phyloP scores from a whole-genome alignment of 2,797 vertebrate genomes.

The Hippocampus kuda region DNA sequence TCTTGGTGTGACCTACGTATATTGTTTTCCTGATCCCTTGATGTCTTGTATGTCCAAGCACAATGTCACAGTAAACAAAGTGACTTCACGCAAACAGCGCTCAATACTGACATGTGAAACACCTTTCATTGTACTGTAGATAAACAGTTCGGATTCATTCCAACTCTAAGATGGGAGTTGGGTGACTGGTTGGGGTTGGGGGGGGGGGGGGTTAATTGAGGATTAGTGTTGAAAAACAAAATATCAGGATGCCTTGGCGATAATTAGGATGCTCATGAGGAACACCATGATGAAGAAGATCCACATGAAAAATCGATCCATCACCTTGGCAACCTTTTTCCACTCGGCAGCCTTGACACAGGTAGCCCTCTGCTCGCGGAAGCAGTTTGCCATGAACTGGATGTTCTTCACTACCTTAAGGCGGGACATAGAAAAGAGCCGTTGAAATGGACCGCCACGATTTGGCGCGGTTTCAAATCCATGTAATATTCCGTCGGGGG shows the following conservation, averaged over 20 bases:
- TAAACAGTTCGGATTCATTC: background rate
- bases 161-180: background rate
- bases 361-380: slow-evolving; percentile 83
- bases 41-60: background rate
- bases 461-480: background rate
- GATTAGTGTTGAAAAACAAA: background rate
- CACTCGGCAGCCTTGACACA: slow-evolving; percentile 83
- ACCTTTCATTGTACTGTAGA: background rate
- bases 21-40: slow-evolving; percentile 20
- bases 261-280: slow-evolving; percentile 91
- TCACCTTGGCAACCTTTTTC: slow-evolving; percentile 98
- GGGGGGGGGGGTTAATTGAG: background rate
- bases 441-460: background rate
- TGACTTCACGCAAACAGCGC: background rate
- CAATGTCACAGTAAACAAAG: background rate
- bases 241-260: slow-evolving; percentile 80
- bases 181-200: background rate
- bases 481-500: no score
- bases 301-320: slow-evolving; percentile 99
- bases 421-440: background rate
- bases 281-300: slow-evolving; percentile 97
- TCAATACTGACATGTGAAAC: slow-evolving; percentile 15
- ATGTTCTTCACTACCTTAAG: slow-evolving; percentile 77
- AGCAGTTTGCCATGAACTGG: slow-evolving; percentile 87
- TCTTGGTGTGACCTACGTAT: slow-evolving; percentile 11